A percentile compares a stretch with the other conserved stretches of the same genome.
Evolutionary conservation across 2,797 vertebrate genomes (phyloP).

Genomic region (Acrocephalus scirpaceus): DNA sequence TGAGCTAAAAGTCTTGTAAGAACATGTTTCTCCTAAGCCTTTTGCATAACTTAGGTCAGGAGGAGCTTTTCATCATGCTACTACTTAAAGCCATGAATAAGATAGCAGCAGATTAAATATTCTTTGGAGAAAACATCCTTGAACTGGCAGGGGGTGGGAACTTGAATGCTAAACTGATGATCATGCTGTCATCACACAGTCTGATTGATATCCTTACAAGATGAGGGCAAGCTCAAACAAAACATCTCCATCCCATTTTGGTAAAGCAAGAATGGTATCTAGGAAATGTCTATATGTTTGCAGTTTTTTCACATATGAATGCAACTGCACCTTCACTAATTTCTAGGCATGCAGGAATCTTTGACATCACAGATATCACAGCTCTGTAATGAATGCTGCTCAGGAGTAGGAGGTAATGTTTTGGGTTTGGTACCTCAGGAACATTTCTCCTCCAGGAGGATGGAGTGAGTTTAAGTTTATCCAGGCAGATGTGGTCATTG

Average conservation of each 20-base stretch:
- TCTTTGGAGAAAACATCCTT: neutral
- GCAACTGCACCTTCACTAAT: neutral
- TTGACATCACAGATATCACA: neutral
- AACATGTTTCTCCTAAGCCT: neutral
- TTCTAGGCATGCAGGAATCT: neutral
- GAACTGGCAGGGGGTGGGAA: neutral
- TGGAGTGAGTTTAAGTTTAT: neutral
- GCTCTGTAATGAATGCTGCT: neutral
- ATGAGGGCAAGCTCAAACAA: neutral
- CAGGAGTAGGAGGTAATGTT: neutral
- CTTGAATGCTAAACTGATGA: neutral
- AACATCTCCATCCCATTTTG: neutral
- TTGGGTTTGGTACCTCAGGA: neutral
- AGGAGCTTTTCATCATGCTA: neutral
- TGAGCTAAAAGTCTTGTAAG: neutral
- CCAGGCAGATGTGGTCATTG: neutral
- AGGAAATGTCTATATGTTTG: accelerated
- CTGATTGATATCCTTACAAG: neutral
- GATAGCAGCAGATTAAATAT: neutral
- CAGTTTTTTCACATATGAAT: neutral
- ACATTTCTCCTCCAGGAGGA: neutral
- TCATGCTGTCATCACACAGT: neutral
- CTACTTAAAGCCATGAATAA: neutral
- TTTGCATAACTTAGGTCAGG: neutral
- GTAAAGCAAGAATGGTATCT: neutral